Percentiles rank a stretch among this genome's conserved stretches.
Conservation (phyloP, 2,113 vertebrate species). For the Zonotrichia leucophrys region DNA sequence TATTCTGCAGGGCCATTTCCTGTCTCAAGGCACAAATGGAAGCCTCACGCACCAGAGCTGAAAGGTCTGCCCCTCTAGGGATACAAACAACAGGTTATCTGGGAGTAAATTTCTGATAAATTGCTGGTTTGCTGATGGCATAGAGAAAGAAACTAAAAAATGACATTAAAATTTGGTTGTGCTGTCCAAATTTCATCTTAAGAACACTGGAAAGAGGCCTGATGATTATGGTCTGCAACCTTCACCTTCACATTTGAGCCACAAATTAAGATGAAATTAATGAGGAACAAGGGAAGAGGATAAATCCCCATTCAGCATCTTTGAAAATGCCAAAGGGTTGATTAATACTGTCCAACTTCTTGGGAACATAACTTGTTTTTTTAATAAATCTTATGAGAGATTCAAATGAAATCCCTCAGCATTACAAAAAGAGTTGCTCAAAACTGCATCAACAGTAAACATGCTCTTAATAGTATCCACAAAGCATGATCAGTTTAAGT, state of each 20-base stretch:
- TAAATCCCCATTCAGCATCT: neutral
- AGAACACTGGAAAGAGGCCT: neutral
- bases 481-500: neutral
- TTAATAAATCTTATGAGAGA: neutral
- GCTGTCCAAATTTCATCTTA: neutral
- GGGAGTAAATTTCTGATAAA: neutral
- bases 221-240: neutral
- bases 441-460: neutral
- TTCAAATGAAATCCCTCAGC: neutral
- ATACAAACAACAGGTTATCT: neutral
- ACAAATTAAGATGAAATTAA: neutral
- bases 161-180: neutral
- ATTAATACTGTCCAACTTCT: neutral
- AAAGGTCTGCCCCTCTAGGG: conserved; percentile 89
- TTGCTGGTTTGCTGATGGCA: neutral
- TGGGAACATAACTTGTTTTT: neutral
- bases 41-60: conserved; percentile 91
- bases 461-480: neutral
- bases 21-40: conserved; percentile 85
- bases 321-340: neutral
- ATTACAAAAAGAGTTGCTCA: neutral
- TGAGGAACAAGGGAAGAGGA: neutral
- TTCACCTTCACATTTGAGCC: neutral
- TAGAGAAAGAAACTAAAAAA: neutral
- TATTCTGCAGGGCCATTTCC: conserved; percentile 62